Evolutionary conservation across 2,888 invertebrate species (phyloP), one percentile per base, ranked within the genome.

Genomic region (Cephus sareptanus): DNA sequence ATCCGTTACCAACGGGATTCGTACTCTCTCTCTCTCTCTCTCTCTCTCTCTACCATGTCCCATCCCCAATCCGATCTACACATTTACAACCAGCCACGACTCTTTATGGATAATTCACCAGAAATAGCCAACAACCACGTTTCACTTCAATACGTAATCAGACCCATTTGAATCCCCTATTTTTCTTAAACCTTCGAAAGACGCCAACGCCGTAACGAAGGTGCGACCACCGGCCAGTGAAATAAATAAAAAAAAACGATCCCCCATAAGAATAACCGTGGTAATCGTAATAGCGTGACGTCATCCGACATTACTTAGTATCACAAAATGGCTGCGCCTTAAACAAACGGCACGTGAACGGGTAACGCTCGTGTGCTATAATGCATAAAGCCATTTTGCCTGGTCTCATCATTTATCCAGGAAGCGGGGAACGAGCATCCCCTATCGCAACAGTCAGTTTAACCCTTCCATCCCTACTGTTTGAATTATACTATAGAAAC

Each of bases 331-430:
- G 40, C 23, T 23, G 40, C 40, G 9, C 40, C 23, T 56, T 23
- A 56, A 56, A 6, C 40, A 23, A 71, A 71, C 15, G 13, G 0
- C 31, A 9, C 70, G 33, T 71, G 30, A 71, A 30, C 71, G 31
- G 12, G 40, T 0, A 71, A 31, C 3, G 71, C 31, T 71, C 71
- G 71, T 33, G 31, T 0, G 31, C 30, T 71, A 71, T 71, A 71
- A 71, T 71, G 71, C 33, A 71, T 33, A 30, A 71, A 30, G 71
- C 71, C 71, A 71, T 71, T 71, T 31, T 11, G 31, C 71, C 71
- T 31, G 71, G 33, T 71, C 71, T 71, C 71, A 71, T 71, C 71
- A 71, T 71, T 71, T 30, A 71, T 30, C 30, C 71, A 71, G 33
- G 12, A 71, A 0, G 13, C 70, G 13, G 71, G 23, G 15, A 71